Evolutionary conservation across 2,113 vertebrate species (phyloP).

Genomic region (Pituophis catenifer): DNA sequence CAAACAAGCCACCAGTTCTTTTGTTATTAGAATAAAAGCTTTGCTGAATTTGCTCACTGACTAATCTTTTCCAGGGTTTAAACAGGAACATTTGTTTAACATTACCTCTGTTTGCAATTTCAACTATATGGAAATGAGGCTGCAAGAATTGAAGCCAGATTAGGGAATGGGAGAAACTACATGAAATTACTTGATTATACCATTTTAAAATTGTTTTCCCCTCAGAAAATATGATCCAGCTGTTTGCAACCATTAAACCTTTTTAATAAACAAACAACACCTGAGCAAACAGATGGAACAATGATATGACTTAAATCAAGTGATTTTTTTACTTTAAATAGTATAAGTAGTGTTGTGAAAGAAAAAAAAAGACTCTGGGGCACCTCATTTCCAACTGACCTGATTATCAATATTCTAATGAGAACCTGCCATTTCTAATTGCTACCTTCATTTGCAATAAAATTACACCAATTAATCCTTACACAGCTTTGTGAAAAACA

Average conservation of each 20-base stretch:
- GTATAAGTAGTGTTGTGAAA: neutral
- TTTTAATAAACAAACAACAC: slow-evolving; percentile 30
- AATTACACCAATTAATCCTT: neutral
- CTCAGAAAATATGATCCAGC: slow-evolving; percentile 8
- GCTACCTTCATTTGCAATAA: neutral
- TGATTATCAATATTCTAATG: neutral
- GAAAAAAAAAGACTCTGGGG: neutral
- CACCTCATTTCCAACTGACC: neutral
- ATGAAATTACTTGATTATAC: neutral
- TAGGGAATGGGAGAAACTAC: neutral
- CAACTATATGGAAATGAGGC: neutral
- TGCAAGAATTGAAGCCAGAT: neutral
- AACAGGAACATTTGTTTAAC: neutral
- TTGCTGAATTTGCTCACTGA: neutral
- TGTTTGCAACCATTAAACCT: slow-evolving; percentile 19
- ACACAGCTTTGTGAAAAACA: neutral
- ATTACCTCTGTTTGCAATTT: neutral
- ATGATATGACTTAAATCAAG: slow-evolving; percentile 36
- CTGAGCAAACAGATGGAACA: slow-evolving; percentile 36
- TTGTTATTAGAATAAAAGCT: neutral
- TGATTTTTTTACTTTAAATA: neutral
- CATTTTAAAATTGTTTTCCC: neutral
- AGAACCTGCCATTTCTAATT: neutral
- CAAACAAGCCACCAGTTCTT: neutral
- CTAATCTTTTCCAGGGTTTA: neutral